Evolutionary conservation across 1,140 invertebrate species (phyloP), one percentile per base, ranked within the genome.

Genomic region (Asobara japonica): DNA sequence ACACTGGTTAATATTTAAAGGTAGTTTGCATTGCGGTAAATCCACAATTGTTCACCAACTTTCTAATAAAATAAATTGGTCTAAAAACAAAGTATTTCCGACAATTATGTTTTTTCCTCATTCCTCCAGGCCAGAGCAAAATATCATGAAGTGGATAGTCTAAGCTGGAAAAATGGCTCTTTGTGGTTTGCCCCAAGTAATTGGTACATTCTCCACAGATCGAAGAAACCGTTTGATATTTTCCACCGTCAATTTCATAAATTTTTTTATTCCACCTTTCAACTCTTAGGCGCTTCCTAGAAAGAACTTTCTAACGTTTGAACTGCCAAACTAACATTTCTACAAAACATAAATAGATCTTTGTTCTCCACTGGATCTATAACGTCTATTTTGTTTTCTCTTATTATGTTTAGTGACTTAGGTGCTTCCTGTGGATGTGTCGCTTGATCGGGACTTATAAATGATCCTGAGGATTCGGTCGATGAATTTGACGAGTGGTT

Each of bases 231-330:
- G 45, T 68, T 51, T 18, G 3, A 29, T 56, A 56, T 68, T 56
- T 68, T 56, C 48, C 29, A 3, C 27, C 45, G 27, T 48, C 16
- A 8, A 18, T 56, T 48, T 45, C 56, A 38, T 64, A n/a, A 22
- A 38, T 30, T 22, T 38, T 70, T 36, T 71, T 38, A 29, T 27
- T 48, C 36, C 56, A 51, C 56, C 33, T 60, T 69, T 51, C 18
- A 48, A 41, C 61, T 65, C 62, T 41, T 45, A 56, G 56, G 18
- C 22, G 16, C 69, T 48, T 41, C 38, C 25, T 33, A 38, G 69
- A 71, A 71, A 71, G 64, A 71, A 71, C 69, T 71, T 71, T 71
- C 69, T 71, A 71, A 61, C 69, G 36, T 30, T 64, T 3, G 16
- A 56, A 25, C n/a, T 18, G 22, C 11, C 18, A 25, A 22, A 56